phyloP scores from a whole-genome alignment of 1,140 invertebrate species.

The Pseudomyrmex dendroicus region DNA sequence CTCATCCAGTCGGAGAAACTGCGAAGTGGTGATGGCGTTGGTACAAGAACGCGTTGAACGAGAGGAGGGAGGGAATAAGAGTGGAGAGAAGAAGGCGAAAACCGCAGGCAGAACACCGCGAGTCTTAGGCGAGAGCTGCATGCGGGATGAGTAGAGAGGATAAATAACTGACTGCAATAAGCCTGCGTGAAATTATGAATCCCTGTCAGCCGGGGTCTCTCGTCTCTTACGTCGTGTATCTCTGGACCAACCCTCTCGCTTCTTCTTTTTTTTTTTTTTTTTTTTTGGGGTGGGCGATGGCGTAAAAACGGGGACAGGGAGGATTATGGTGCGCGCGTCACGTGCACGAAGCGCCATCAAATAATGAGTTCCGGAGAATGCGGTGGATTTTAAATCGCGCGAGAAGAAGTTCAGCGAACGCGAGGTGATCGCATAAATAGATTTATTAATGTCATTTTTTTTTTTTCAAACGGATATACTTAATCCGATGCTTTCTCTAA shows the following conservation, averaged over 20 bases:
- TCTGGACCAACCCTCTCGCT: constrained; percentile 69
- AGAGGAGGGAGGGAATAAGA: not conserved
- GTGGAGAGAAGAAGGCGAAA: constrained; percentile 50
- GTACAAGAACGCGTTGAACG: not conserved
- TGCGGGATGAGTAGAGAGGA: constrained; percentile 74
- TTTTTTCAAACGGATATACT: not conserved
- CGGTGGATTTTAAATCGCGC: constrained; percentile 20
- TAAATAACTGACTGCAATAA: constrained; percentile 80
- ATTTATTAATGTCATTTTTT: not conserved
- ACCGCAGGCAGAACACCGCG: constrained; percentile 53
- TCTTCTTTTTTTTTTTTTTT: constrained; percentile 60
- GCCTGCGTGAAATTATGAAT: constrained; percentile 80
- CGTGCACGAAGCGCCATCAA: constrained; percentile 28
- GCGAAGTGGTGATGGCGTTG: constrained; percentile 11
- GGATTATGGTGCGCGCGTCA: constrained; percentile 37
- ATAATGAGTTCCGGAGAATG: constrained; percentile 25
- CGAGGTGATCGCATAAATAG: not conserved
- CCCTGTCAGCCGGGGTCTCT: constrained; percentile 67
- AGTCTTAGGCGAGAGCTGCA: constrained; percentile 73
- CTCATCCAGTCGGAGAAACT: constrained; percentile 43
- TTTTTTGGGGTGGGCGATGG: constrained; percentile 53
- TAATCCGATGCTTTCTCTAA: not conserved
- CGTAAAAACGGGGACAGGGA: constrained; percentile 7
- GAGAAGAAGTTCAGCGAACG: not conserved
- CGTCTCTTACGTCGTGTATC: constrained; percentile 62